Evolutionary conservation across 2,888 invertebrate genomes (phyloP), one percentile per base, ranked within the genome.

Genomic region (Frankliniella fusca): DNA sequence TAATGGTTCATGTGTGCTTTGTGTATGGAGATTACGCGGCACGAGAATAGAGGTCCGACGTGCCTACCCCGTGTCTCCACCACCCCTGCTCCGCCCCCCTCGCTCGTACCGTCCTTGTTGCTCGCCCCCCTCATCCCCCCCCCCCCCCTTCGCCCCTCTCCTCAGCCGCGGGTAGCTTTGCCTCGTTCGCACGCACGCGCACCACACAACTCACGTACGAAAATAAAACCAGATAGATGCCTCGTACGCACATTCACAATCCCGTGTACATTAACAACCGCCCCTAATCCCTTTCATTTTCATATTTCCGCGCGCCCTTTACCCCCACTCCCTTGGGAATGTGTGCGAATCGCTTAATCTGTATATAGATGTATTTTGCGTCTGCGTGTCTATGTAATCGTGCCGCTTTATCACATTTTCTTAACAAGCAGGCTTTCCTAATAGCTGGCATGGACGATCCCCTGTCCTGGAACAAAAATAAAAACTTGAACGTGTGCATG

Each of bases 1-100:
- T 76, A 76, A 76, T 76, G 70, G 70, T 76, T 76, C 70, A 23
- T 76, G 70, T 27, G 70, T 27, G 70, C 70, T 76, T 76, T 76
- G 70, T 76, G n/a, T 76, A 76, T 23, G 70, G 70, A 76, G 70
- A 76, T 76, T 76, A 76, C 23, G 23, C 38, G 20, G 70, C 27
- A 27, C 10, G 70, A 76, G 70, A 76, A 76, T 76, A 23, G 27
- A 76, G 70, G 54, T 54, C 54, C 70, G 27, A 54, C 54, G 54
- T 54, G 54, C 54, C 18, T 5, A 15, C 18, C 10, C 15, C 54
- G 54, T 12, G 18, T 1, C 54, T 15, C 7, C 15, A 0, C 15
- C 54, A 0, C 20, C 18, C 12, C 10, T 15, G 15, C 54, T 15
- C 0, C 54, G 20, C 12, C 54, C 15, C 54, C 7, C 38, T 38